A percentile compares a stretch with the other conserved stretches of the same genome.
Evolutionary conservation across 2,888 invertebrate genomes (phyloP).

Genomic region (Lingula anatina): DNA sequence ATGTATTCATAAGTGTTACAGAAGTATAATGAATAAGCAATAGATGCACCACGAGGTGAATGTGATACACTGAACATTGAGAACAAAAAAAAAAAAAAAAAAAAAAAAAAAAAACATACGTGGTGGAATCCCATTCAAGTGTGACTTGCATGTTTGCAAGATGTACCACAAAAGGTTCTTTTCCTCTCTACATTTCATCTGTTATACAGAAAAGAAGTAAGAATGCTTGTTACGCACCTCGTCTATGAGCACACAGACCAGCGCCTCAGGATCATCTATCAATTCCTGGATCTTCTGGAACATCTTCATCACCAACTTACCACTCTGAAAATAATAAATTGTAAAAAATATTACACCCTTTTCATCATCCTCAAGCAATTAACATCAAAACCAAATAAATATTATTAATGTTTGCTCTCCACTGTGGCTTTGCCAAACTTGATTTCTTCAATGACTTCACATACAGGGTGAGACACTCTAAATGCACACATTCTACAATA

Average conservation of each 20-base stretch:
- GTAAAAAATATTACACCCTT: background rate
- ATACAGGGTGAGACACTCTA: no score
- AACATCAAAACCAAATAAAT: no score
- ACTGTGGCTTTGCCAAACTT: no score
- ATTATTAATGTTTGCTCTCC: no score
- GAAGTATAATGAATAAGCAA: no score
- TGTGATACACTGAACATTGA: no score
- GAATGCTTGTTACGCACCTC: conserved; percentile 59
- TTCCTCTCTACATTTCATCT: background rate
- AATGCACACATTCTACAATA: no score
- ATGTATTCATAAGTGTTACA: no score
- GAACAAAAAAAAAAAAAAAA: no score
- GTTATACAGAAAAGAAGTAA: background rate
- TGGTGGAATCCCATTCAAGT: background rate
- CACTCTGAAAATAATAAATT: conserved; percentile 65
- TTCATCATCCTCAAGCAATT: no score
- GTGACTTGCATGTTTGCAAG: background rate
- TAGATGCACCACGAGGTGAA: no score
- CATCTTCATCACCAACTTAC: conserved; percentile 89
- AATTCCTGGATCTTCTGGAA: conserved; percentile 81
- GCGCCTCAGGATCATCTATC: conserved; percentile 65
- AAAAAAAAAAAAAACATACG: background rate
- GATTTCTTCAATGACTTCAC: no score
- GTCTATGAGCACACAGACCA: conserved; percentile 89
- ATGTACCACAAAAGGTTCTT: background rate